Conservation (phyloP, 2,888 invertebrate species). For the Atethmia centrago region DNA sequence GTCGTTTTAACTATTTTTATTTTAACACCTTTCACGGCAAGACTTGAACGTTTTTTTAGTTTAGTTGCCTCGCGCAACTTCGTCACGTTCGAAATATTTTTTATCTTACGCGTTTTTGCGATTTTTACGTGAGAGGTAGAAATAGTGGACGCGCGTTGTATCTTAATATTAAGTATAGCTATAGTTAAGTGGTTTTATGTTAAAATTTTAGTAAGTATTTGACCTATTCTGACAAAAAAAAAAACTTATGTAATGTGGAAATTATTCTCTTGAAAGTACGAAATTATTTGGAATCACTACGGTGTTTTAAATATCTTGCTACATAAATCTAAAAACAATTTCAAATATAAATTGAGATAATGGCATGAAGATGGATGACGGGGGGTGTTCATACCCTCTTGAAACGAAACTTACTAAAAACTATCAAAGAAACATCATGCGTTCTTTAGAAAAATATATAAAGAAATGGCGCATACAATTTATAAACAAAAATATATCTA, state of each 20-base stretch:
- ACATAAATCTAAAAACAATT: not conserved
- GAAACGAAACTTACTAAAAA: not conserved
- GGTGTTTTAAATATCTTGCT: not conserved
- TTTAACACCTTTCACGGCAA: slow-evolving; percentile 45
- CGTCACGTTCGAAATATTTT: slow-evolving; percentile 63
- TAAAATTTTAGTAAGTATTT: slow-evolving; percentile 61
- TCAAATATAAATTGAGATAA: not conserved
- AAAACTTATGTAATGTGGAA: slow-evolving; percentile 20
- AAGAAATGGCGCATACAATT: not conserved
- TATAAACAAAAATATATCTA: not conserved
- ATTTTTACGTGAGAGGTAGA: slow-evolving; percentile 46
- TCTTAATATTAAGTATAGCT: slow-evolving; percentile 59
- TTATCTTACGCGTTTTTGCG: slow-evolving; percentile 37
- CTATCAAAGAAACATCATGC: no score
- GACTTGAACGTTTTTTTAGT: slow-evolving; percentile 43
- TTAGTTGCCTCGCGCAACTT: slow-evolving; percentile 2
- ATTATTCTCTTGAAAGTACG: slow-evolving; percentile 43
- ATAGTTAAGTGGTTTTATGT: slow-evolving; percentile 68
- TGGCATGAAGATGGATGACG: not conserved
- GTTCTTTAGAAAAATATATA: not conserved
- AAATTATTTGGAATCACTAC: not conserved
- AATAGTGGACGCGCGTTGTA: slow-evolving; percentile 34
- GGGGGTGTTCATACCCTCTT: not conserved
- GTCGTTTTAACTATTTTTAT: slow-evolving; percentile 37
- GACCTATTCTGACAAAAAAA: slow-evolving; percentile 51